These are phyloP conservation scores for Lepilemur ruficaudatus DNA, from an alignment of 2,797 vertebrate genomes.

Conservation along the genomic window DNA sequence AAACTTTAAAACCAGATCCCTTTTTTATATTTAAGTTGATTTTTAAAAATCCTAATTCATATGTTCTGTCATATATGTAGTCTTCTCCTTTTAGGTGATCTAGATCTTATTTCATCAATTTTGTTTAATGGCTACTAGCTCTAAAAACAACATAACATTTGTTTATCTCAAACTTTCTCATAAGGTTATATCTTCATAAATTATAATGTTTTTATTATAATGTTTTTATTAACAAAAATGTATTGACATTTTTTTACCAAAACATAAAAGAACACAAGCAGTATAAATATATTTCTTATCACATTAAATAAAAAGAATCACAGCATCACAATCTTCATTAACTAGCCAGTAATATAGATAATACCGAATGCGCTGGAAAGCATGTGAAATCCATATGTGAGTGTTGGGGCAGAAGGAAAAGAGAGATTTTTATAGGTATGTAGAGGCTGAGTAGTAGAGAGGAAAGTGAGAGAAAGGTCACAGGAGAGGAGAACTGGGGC, in stretches of 20 bases:
- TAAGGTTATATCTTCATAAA: not conserved
- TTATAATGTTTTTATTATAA: conserved; percentile 1
- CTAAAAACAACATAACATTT: not conserved
- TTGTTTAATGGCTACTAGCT: not conserved
- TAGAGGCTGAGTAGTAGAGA: not conserved
- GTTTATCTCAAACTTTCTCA: not conserved
- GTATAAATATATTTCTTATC: not conserved
- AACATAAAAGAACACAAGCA: not conserved
- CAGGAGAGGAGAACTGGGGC: not conserved
- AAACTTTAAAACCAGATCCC: conserved; percentile 15
- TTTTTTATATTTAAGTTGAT: not conserved
- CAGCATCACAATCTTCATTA: not conserved
- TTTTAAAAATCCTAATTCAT: conserved; percentile 1
- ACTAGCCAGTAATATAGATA: not conserved
- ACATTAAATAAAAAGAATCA: not conserved
- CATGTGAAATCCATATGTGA: not conserved
- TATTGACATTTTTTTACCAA: not conserved
- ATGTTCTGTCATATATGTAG: not conserved
- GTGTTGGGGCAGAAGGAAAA: not conserved
- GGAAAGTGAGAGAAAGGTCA: not conserved
- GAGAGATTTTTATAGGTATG: not conserved
- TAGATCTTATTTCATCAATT: not conserved
- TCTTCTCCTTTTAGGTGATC: not conserved
- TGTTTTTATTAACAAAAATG: conserved; percentile 31
- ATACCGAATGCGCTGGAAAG: not conserved